These are phyloP conservation scores for Ophiodon elongatus DNA, from an alignment of 2,113 vertebrate genomes.

Conservation along the genomic window DNA sequence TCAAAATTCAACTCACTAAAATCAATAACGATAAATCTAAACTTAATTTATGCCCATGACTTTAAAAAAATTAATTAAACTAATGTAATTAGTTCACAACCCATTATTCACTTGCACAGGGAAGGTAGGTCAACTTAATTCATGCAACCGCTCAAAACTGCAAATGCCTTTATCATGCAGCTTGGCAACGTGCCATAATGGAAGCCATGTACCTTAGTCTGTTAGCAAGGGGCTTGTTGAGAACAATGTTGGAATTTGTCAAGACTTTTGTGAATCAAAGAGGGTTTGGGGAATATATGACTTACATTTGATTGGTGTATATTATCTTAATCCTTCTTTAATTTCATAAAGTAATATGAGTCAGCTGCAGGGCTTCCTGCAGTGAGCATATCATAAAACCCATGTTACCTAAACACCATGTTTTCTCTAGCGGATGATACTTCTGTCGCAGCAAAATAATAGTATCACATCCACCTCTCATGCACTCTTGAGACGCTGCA, in stretches of 20 bases:
- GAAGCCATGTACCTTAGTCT: slow-evolving; percentile 30
- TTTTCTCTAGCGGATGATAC: not conserved
- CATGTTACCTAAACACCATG: not conserved
- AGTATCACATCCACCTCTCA: slow-evolving; percentile 3
- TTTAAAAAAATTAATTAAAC: slow-evolving; percentile 42
- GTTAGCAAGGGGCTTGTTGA: slow-evolving; percentile 23
- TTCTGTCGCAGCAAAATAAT: slow-evolving; percentile 3
- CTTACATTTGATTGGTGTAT: not conserved
- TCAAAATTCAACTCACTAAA: slow-evolving; percentile 44
- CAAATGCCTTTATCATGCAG: slow-evolving; percentile 36
- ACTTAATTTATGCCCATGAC: slow-evolving; percentile 33
- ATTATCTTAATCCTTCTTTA: not conserved
- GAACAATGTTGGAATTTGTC: not conserved
- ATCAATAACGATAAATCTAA: slow-evolving; percentile 59
- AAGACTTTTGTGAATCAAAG: slow-evolving; percentile 6
- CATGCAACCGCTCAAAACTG: slow-evolving; percentile 55
- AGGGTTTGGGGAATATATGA: not conserved
- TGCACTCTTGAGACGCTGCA: not conserved
- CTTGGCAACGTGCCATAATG: slow-evolving; percentile 48
- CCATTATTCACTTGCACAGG: slow-evolving; percentile 50
- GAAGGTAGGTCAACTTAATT: slow-evolving; percentile 43
- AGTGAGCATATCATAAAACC: slow-evolving; percentile 2
- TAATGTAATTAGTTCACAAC: slow-evolving; percentile 46
- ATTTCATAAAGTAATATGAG: not conserved
- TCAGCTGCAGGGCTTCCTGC: not conserved